Conservation (phyloP, 1,140 invertebrate genomes). For the Euwallacea fornicatus region DNA sequence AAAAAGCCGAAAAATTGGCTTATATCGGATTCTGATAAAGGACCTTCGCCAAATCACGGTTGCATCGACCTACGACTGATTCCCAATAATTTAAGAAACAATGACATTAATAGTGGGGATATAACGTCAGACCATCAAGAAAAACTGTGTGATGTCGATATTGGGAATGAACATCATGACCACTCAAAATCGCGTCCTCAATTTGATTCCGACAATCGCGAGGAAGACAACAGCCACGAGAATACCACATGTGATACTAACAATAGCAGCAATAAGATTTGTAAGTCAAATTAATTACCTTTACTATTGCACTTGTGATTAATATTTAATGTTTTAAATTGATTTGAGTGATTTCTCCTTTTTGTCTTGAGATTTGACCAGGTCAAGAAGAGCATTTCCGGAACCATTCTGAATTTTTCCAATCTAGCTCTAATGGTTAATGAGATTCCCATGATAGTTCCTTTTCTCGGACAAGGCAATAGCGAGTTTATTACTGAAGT, state of each 20-base stretch:
- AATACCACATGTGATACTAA: constrained; percentile 34
- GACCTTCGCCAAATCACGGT: constrained; percentile 32
- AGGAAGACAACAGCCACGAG: constrained; percentile 38
- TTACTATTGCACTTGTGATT: too few relatives aligned
- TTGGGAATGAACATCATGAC: constrained; percentile 48
- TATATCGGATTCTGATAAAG: constrained; percentile 51
- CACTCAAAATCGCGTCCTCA: constrained; percentile 38
- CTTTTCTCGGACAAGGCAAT: too few relatives aligned
- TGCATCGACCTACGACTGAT: constrained; percentile 46
- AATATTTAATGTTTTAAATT: too few relatives aligned
- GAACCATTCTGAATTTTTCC: too few relatives aligned
- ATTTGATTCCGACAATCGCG: constrained; percentile 38
- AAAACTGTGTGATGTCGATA: constrained; percentile 38
- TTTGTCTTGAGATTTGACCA: too few relatives aligned
- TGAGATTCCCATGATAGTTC: too few relatives aligned
- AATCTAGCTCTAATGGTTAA: too few relatives aligned
- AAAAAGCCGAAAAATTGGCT: constrained; percentile 54
- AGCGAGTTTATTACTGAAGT: too few relatives aligned
- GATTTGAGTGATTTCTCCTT: too few relatives aligned
- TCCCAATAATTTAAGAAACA: constrained; percentile 18
- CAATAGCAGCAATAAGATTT: constrained; percentile 36
- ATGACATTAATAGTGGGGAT: constrained; percentile 15
- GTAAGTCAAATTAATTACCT: constrained; percentile 25
- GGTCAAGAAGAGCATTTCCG: too few relatives aligned
- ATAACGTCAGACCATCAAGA: constrained; percentile 28